These are phyloP conservation scores for Drosophila pruinosa DNA, from an alignment of 1,140 invertebrate genomes.

Conservation along the genomic window DNA sequence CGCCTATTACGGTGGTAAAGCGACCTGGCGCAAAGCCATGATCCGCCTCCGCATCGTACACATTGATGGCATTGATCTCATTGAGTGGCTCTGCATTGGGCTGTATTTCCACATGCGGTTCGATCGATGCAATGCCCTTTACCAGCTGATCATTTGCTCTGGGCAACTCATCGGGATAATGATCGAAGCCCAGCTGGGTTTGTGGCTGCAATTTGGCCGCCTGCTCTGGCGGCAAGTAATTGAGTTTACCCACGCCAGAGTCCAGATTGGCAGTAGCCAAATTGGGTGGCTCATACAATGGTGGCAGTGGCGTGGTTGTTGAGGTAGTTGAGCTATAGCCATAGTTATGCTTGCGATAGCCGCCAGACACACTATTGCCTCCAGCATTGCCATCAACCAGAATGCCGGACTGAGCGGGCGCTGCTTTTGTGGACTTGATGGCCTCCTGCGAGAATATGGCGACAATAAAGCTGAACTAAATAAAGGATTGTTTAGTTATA, in stretches of 20 bases:
- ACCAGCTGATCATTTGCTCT: conserved; percentile 46
- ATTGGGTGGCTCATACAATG: conserved; percentile 48
- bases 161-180: conserved; percentile 76
- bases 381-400: conserved; percentile 84
- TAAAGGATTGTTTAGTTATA: no score
- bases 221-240: conserved; percentile 80
- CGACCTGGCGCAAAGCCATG: conserved; percentile 51
- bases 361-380: conserved; percentile 43
- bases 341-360: conserved; percentile 42
- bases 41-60: conserved; percentile 72
- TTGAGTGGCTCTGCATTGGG: conserved; percentile 55
- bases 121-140: conserved; percentile 6
- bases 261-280: conserved; percentile 62
- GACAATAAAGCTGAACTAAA: no score
- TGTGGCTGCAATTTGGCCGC: conserved; percentile 71
- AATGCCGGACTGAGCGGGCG: conserved; percentile 86
- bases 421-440: conserved; percentile 88
- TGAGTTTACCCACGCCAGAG: conserved; percentile 70
- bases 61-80: conserved; percentile 66
- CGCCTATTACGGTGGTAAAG: conserved; percentile 68
- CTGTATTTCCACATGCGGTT: conserved; percentile 58
- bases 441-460: conserved; percentile 84
- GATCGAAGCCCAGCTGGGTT: conserved; percentile 74
- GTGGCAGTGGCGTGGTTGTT: conserved; percentile 57
- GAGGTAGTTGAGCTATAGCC: conserved; percentile 53